A percentile compares a stretch with the other conserved stretches of the same genome.
Conservation (phyloP, 2,113 vertebrate species). For the Vimba vimba region DNA sequence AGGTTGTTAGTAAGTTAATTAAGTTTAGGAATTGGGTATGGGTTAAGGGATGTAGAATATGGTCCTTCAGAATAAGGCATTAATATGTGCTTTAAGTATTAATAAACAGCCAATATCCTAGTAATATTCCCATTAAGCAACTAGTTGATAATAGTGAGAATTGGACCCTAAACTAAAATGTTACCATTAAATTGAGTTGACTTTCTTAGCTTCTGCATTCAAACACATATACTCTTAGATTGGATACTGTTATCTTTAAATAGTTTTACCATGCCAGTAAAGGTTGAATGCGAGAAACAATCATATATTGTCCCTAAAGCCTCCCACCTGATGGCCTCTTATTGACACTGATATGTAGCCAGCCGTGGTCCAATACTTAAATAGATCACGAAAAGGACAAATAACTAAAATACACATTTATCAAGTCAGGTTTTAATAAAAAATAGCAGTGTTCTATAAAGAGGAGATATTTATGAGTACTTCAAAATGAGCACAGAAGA, state of each 20-base stretch:
- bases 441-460: conserved; percentile 71
- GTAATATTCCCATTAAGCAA: too few species aligned
- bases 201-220: conserved; percentile 4
- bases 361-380: neutral
- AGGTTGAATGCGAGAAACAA: conserved; percentile 4
- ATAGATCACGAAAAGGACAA: conserved; percentile 43
- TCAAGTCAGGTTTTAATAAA: conserved; percentile 59
- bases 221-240: conserved; percentile 57
- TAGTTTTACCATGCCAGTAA: conserved; percentile 8
- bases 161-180: too few species aligned
- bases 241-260: conserved; percentile 62
- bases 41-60: too few species aligned
- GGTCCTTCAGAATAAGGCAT: too few species aligned
- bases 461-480: conserved; percentile 67
- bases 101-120: too few species aligned
- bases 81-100: too few species aligned
- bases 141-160: too few species aligned
- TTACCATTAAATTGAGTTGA: neutral
- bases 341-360: neutral
- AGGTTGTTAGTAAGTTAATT: too few species aligned
- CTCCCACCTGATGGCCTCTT: conserved; percentile 34
- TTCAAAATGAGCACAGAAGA: neutral
- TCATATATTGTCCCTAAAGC: conserved; percentile 13
- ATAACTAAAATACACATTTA: conserved; percentile 56
- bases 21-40: too few species aligned